Percentiles rank a stretch among this genome's conserved stretches.
These are phyloP conservation scores for Sparus aurata DNA, from an alignment of 2,797 vertebrate genomes.

Conservation along the genomic window DNA sequence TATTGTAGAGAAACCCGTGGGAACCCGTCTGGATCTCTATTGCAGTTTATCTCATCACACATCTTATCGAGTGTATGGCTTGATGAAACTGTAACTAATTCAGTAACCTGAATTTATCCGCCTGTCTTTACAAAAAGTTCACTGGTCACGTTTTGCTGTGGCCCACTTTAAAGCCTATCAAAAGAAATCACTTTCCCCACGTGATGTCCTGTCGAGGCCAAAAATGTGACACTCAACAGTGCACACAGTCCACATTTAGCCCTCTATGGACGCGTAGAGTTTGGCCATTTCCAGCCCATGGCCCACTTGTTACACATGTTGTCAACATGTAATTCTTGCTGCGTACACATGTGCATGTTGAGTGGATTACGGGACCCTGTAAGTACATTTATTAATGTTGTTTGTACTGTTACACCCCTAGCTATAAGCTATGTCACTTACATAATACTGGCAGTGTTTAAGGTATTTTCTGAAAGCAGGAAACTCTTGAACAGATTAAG, in stretches of 20 bases:
- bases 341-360: slow-evolving; percentile 4
- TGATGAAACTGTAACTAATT: not conserved
- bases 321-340: not conserved
- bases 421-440: not conserved
- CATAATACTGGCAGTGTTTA: not conserved
- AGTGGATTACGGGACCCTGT: not conserved
- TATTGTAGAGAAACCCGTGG: not conserved
- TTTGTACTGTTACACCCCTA: too few species aligned
- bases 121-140: not conserved
- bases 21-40: not conserved
- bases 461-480: not conserved
- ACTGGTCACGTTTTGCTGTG: not conserved
- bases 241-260: slow-evolving; percentile 16
- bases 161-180: not conserved
- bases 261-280: not conserved
- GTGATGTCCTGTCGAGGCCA: slow-evolving; percentile 1
- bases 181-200: not conserved
- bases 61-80: not conserved
- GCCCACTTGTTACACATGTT: slow-evolving; percentile 11
- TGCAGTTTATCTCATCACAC: not conserved
- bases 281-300: not conserved
- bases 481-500: not conserved
- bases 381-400: not conserved
- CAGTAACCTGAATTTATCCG: not conserved
- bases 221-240: not conserved